These are phyloP conservation scores for Lampropteryx suffumata DNA, from an alignment of 2,888 invertebrate genomes.

Conservation along the genomic window DNA sequence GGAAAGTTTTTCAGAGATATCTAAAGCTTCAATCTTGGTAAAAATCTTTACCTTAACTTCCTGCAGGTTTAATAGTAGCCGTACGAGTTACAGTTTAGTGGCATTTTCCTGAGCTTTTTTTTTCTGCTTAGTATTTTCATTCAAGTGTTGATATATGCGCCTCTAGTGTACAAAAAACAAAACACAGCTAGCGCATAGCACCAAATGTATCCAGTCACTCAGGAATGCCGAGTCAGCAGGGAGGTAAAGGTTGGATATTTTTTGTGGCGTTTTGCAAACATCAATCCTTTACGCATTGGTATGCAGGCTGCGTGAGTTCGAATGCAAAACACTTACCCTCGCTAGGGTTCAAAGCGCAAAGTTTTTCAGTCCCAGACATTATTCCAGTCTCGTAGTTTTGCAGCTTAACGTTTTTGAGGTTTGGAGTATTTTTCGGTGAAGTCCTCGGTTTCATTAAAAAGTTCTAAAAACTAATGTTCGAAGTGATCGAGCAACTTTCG, in stretches of 20 bases:
- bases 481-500: constrained; percentile 67
- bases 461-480: constrained; percentile 64
- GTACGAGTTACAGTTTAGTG: constrained; percentile 15
- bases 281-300: constrained; percentile 78
- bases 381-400: constrained; percentile 79
- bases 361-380: constrained; percentile 79
- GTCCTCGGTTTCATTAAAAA: constrained; percentile 73
- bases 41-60: constrained; percentile 63
- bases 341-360: constrained; percentile 78
- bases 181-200: constrained; percentile 8
- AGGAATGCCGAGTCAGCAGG: constrained; percentile 34
- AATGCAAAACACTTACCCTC: constrained; percentile 81
- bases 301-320: constrained; percentile 72
- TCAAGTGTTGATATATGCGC: not conserved
- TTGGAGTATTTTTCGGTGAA: constrained; percentile 74
- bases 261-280: constrained; percentile 63
- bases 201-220: constrained; percentile 31
- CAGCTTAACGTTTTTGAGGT: constrained; percentile 78
- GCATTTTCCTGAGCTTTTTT: not conserved
- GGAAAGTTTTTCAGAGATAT: constrained; percentile 65
- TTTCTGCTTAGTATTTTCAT: not conserved
- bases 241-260: constrained; percentile 49
- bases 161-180: constrained; percentile 1
- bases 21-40: constrained; percentile 66
- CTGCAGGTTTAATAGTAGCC: constrained; percentile 55